Evolutionary conservation across 2,797 vertebrate genomes (phyloP).

Genomic region (Balearica regulorum): DNA sequence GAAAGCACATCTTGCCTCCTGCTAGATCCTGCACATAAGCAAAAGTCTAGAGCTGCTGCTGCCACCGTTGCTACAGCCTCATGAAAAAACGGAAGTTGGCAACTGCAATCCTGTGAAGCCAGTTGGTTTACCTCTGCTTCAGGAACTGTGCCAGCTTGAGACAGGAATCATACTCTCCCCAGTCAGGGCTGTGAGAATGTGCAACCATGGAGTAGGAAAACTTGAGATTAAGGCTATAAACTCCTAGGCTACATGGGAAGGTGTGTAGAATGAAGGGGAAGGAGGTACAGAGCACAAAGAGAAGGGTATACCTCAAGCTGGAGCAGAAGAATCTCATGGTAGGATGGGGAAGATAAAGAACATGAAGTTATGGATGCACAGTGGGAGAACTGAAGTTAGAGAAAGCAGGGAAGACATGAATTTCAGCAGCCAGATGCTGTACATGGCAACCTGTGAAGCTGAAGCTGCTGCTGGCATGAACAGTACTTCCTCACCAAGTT

Average conservation of each 20-base stretch:
- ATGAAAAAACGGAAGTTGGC: not conserved
- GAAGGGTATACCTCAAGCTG: not conserved
- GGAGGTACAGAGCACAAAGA: not conserved
- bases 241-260: not conserved
- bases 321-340: not conserved
- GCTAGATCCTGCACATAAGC: not conserved
- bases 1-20: not conserved
- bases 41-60: not conserved
- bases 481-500: not conserved
- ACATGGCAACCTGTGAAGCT: not conserved
- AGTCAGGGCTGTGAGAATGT: not conserved
- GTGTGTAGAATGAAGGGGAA: not conserved
- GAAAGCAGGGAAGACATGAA: not conserved
- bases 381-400: not conserved
- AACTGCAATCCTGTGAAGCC: not conserved
- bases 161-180: not conserved
- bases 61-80: not conserved
- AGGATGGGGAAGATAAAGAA: not conserved
- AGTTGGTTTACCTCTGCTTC: not conserved
- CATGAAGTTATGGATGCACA: not conserved
- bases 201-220: not conserved
- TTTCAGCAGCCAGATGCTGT: not conserved
- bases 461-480: not conserved
- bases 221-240: not conserved
- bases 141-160: not conserved